Conservation (phyloP, 2,888 invertebrate genomes). For the Dicyrtoma fusca region DNA sequence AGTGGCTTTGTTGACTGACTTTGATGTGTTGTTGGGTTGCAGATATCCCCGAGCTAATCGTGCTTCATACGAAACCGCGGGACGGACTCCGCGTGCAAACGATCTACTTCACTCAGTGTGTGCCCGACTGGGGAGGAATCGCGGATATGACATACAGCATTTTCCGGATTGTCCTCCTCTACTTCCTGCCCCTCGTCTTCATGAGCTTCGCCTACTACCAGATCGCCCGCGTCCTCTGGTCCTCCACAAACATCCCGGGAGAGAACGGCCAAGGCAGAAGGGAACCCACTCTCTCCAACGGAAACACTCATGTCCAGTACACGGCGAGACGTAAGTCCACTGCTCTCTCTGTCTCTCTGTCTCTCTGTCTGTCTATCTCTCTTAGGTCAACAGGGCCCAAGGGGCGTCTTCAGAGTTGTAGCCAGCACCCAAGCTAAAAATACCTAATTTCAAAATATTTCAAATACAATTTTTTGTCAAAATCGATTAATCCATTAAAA, state of each 20-base stretch:
- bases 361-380: too few relatives aligned
- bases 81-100: conserved; percentile 63
- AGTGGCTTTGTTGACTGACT: too few relatives aligned
- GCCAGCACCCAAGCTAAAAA: too few relatives aligned
- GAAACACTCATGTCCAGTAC: conserved; percentile 46
- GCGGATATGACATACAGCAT: conserved; percentile 73
- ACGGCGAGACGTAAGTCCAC: conserved; percentile 49
- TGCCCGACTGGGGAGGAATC: conserved; percentile 67
- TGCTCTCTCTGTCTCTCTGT: not conserved
- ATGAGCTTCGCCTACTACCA: conserved; percentile 85
- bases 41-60: conserved; percentile 79
- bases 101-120: conserved; percentile 72
- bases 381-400: too few relatives aligned
- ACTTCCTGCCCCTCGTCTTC: conserved; percentile 76
- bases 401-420: too few relatives aligned
- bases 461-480: too few relatives aligned
- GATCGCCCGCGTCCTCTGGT: conserved; percentile 81
- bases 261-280: conserved; percentile 28
- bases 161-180: conserved; percentile 65
- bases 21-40: too few relatives aligned
- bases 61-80: conserved; percentile 68
- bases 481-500: too few relatives aligned
- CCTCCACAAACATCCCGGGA: conserved; percentile 76
- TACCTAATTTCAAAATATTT: too few relatives aligned
- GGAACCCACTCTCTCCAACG: conserved; percentile 34